phyloP scores from a whole-genome alignment of 2,797 vertebrate genomes.

The Bothrops alternatus region DNA sequence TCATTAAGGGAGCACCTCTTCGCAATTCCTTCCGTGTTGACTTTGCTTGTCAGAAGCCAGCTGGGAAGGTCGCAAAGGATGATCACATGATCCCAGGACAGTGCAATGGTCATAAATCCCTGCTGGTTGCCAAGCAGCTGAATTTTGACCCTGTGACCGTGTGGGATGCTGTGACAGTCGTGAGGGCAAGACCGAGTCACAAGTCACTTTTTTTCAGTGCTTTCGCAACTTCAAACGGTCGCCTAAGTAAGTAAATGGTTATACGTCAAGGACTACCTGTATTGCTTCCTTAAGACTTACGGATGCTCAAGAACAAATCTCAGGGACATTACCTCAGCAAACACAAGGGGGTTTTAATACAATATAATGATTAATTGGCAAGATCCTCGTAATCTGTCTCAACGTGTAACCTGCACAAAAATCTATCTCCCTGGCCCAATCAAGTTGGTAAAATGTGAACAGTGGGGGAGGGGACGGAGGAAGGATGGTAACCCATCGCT shows the following conservation, averaged over 20 bases:
- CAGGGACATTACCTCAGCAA: not conserved
- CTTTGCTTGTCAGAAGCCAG: not conserved
- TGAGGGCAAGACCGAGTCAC: not conserved
- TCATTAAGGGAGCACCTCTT: not conserved
- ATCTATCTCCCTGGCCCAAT: not conserved
- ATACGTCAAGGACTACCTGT: not conserved
- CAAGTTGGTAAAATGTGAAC: not conserved
- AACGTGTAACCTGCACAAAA: not conserved
- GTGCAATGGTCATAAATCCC: not conserved
- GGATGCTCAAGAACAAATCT: not conserved
- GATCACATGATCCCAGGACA: not conserved
- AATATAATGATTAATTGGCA: not conserved
- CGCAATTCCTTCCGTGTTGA: not conserved
- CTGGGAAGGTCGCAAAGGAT: not conserved
- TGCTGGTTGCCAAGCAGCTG: not conserved
- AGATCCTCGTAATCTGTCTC: not conserved
- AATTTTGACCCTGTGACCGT: not conserved
- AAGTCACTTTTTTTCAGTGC: not conserved
- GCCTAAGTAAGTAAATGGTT: not conserved
- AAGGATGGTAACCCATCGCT: not conserved
- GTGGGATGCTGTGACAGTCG: not conserved
- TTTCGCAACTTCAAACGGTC: not conserved
- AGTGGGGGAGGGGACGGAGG: too few relatives aligned
- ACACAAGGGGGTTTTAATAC: not conserved
- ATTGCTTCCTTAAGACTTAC: not conserved